A percentile compares a stretch with the other conserved stretches of the same genome.
Conservation (phyloP, 1,140 invertebrate species). For the Olivierus martensii region DNA sequence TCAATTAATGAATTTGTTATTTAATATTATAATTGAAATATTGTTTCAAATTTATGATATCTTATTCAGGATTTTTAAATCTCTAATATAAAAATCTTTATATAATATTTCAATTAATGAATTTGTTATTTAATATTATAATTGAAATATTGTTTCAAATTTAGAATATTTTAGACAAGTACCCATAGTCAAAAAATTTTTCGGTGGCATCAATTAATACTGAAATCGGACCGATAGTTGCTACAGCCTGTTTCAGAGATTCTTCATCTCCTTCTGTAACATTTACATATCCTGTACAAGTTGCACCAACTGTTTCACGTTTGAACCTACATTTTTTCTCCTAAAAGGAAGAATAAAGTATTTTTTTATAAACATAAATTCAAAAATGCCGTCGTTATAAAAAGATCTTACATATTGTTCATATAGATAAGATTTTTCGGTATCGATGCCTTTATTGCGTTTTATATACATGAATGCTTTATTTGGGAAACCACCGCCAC, state of each 20-base stretch:
- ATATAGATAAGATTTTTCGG: conserved; percentile 33
- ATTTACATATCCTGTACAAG: conserved; percentile 33
- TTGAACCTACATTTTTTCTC: conserved; percentile 15
- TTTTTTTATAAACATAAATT: background rate
- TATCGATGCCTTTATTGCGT: conserved; percentile 36
- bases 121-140: no score
- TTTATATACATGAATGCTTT: conserved; percentile 25
- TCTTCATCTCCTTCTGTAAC: conserved; percentile 29
- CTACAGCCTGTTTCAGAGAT: conserved; percentile 26
- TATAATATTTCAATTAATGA: no score
- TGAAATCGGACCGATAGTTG: conserved; percentile 29
- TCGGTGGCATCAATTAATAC: conserved; percentile 32
- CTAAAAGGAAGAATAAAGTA: conserved; percentile 14
- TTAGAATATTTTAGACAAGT: no score
- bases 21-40: no score
- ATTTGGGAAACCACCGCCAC: conserved; percentile 35
- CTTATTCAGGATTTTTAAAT: no score
- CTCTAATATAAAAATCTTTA: no score
- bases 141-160: no score
- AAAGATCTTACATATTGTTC: conserved; percentile 22
- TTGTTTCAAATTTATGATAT: no score
- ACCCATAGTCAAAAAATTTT: conserved; percentile 24
- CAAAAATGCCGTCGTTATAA: background rate
- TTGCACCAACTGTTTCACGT: conserved; percentile 32
- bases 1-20: no score